Percentiles rank a stretch among this genome's conserved stretches.
These are phyloP conservation scores for Sibirionetta formosa DNA, from an alignment of 2,797 vertebrate species.

Conservation along the genomic window DNA sequence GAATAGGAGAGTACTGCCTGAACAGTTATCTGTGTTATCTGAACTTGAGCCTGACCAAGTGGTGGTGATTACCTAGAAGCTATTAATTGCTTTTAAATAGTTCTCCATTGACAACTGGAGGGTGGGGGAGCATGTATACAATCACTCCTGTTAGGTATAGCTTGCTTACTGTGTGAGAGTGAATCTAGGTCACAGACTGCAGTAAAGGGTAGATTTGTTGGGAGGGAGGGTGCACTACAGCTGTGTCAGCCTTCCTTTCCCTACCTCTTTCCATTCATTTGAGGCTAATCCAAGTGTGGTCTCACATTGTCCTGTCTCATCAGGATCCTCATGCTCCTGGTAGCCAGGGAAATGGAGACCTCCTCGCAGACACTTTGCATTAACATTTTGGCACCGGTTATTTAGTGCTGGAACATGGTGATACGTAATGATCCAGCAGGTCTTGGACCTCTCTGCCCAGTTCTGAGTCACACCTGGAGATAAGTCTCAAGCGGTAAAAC, in stretches of 20 bases:
- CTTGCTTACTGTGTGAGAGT: background rate
- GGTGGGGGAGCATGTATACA: background rate
- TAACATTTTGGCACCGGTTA: background rate
- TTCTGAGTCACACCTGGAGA: background rate
- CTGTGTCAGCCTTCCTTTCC: background rate
- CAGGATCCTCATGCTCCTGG: background rate
- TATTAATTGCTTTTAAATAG: background rate
- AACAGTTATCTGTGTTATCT: background rate
- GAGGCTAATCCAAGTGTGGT: background rate
- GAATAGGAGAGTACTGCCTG: background rate
- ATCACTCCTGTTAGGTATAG: background rate
- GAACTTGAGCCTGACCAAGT: background rate
- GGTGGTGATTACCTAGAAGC: background rate
- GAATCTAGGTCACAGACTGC: background rate
- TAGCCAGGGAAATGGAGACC: background rate
- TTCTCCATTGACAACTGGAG: background rate
- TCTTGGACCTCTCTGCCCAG: background rate
- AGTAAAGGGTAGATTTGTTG: background rate
- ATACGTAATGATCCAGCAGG: fast-evolving
- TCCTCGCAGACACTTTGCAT: background rate
- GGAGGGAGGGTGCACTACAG: background rate
- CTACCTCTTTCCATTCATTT: background rate
- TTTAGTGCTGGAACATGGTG: background rate
- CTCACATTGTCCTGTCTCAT: background rate
- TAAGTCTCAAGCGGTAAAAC: background rate